A percentile compares a stretch with the other conserved stretches of the same genome.
phyloP scores from a whole-genome alignment of 2,888 invertebrate species.

The Cryptophagus acutangulus region DNA sequence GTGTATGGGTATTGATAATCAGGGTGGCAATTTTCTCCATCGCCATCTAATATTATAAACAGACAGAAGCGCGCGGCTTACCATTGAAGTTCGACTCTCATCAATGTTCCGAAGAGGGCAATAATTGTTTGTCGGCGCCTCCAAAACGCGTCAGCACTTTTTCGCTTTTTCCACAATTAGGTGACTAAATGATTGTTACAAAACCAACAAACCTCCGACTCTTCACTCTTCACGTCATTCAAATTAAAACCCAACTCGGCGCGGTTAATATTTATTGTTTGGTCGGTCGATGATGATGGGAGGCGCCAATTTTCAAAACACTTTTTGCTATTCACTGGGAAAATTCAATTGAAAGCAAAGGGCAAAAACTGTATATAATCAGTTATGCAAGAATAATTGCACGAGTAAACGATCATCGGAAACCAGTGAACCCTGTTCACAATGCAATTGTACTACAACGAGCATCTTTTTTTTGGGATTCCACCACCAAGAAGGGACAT shows the following conservation, averaged over 20 bases:
- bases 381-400: slow-evolving; percentile 19
- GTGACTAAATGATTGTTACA: slow-evolving; percentile 48
- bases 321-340: too few relatives aligned
- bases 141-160: slow-evolving; percentile 44
- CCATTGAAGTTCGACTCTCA: slow-evolving; percentile 25
- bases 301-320: too few relatives aligned
- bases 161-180: slow-evolving; percentile 44
- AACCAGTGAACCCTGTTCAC: slow-evolving; percentile 18
- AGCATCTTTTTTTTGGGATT: slow-evolving; percentile 17
- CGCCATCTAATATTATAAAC: slow-evolving; percentile 18
- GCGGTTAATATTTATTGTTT: too few relatives aligned
- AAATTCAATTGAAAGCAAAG: too few relatives aligned
- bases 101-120: slow-evolving; percentile 20
- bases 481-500: slow-evolving; percentile 18
- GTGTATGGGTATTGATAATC: slow-evolving; percentile 19
- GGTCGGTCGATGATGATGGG: too few relatives aligned
- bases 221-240: too few relatives aligned
- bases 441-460: too few relatives aligned
- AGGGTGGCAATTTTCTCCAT: slow-evolving; percentile 25
- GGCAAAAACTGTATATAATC: slow-evolving; percentile 9
- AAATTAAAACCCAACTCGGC: too few relatives aligned
- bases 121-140: slow-evolving; percentile 49
- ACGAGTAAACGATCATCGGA: slow-evolving; percentile 19
- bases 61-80: slow-evolving; percentile 29
- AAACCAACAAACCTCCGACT: too few relatives aligned